These are phyloP conservation scores for Phalacrocorax aristotelis DNA, from an alignment of 2,113 vertebrate species.

Conservation along the genomic window DNA sequence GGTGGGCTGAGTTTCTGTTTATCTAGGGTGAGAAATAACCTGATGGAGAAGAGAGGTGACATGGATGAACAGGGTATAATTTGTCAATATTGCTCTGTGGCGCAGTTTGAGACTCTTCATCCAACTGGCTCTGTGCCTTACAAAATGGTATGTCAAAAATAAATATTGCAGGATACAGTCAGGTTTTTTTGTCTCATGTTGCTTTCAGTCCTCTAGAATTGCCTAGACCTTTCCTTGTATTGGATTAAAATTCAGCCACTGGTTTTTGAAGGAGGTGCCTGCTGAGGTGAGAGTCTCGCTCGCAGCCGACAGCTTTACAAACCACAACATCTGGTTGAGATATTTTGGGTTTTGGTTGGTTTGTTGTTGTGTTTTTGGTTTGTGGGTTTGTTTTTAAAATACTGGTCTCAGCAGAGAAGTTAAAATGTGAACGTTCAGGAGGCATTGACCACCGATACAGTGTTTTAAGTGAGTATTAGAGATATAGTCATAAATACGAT, in stretches of 20 bases:
- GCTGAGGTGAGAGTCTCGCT: not conserved
- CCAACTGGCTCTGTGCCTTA: not conserved
- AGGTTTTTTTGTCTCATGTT: not conserved
- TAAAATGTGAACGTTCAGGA: not conserved
- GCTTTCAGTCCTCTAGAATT: not conserved
- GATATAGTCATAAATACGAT: not conserved
- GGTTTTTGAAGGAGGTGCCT: not conserved
- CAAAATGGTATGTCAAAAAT: not conserved
- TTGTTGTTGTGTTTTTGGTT: too few species aligned
- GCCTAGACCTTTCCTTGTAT: not conserved
- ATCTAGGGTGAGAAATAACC: not conserved
- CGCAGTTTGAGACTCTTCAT: not conserved
- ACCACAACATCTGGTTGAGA: not conserved
- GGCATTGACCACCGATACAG: not conserved
- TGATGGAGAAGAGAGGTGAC: not conserved
- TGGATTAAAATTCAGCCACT: not conserved
- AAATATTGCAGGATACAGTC: not conserved
- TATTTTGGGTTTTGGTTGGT: not conserved
- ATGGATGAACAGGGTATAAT: not conserved
- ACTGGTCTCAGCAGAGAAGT: not conserved
- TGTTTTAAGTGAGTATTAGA: not conserved
- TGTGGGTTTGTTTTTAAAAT: not conserved
- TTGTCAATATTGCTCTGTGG: not conserved
- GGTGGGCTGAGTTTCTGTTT: not conserved
- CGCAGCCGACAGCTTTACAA: not conserved